Percentiles rank a stretch among this genome's conserved stretches.
Conservation (phyloP, 1,140 invertebrate species). For the Zaprionus tsacasi region DNA sequence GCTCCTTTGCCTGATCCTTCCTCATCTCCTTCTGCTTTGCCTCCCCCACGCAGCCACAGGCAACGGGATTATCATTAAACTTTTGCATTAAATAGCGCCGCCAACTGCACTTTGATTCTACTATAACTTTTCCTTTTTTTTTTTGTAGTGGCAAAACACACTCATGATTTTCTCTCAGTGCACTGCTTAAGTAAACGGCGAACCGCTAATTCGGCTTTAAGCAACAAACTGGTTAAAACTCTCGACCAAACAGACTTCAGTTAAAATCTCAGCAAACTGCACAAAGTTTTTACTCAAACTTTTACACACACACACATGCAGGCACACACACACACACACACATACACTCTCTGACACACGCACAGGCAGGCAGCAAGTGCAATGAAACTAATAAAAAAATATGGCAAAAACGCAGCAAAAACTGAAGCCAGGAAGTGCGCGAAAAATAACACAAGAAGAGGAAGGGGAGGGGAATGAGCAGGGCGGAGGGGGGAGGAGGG, state of each 20-base stretch:
- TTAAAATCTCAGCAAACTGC: conserved; percentile 55
- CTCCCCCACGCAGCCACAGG: background rate
- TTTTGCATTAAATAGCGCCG: background rate
- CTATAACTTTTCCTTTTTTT: background rate
- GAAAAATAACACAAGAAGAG: conserved; percentile 56
- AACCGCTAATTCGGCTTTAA: conserved; percentile 72
- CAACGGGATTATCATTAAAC: conserved; percentile 1
- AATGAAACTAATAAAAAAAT: conserved; percentile 21
- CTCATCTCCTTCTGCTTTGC: accelerated
- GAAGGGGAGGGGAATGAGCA: background rate
- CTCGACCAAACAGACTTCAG: conserved; percentile 39
- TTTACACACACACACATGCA: conserved; percentile 41
- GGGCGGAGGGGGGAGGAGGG: background rate
- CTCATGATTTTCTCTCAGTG: background rate
- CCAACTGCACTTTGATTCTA: background rate
- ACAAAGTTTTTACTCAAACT: conserved; percentile 67
- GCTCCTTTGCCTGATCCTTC: too few species aligned
- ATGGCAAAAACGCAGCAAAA: conserved; percentile 37
- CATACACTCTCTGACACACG: background rate
- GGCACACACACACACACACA: background rate
- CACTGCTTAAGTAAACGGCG: conserved; percentile 47
- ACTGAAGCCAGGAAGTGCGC: conserved; percentile 61
- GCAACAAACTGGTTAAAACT: conserved; percentile 75
- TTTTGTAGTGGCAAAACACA: background rate
- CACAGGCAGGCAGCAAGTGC: conserved; percentile 5